Evolutionary conservation across 2,888 invertebrate genomes (phyloP), one percentile per base, ranked within the genome.

Genomic region (Xylocampa areola): DNA sequence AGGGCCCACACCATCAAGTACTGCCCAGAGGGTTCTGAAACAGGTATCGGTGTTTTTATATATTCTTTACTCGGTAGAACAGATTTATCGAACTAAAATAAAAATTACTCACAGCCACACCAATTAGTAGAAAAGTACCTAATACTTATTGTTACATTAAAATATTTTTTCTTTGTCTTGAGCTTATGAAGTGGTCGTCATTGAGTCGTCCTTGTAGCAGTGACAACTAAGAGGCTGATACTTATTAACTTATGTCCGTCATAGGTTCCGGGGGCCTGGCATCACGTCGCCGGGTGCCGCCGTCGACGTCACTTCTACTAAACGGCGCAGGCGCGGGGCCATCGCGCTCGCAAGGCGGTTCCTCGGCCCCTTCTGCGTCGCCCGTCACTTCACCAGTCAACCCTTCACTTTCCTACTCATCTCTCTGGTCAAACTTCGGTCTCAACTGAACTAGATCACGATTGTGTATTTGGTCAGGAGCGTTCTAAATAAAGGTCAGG

Each of bases 1-100:
- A 84, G 89, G 30, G 97, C 97, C 1, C 97, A 97, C 81, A 97
- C 92, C 52, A 87, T 90, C 76, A 91, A 90, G 65, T 91, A 92
- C 70, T 92, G 92, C 76, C 89, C 83, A 0, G 85, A 88, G 39
- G 84, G 83, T 35, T 41, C 62, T 2, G 84, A 86, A 14, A 64
- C 73, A 43, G 86, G 89, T 88, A 64, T 60, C 11, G 10, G 10
- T 8, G 1, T 33, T 33, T 14, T 8, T n/a, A n/a, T n/a, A n/a
- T n/a, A n/a, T n/a, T n/a, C n/a, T n/a, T n/a, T n/a, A n/a, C n/a
- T n/a, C n/a, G n/a, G n/a, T n/a, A n/a, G n/a, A n/a, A n/a, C n/a
- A n/a, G n/a, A n/a, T n/a, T n/a, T n/a, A n/a, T n/a, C n/a, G n/a
- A n/a, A n/a, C n/a, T n/a, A n/a, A 21, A 21, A 21, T 49, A 30